Conservation (phyloP, 2,888 invertebrate species). For the Julus scandinavius region DNA sequence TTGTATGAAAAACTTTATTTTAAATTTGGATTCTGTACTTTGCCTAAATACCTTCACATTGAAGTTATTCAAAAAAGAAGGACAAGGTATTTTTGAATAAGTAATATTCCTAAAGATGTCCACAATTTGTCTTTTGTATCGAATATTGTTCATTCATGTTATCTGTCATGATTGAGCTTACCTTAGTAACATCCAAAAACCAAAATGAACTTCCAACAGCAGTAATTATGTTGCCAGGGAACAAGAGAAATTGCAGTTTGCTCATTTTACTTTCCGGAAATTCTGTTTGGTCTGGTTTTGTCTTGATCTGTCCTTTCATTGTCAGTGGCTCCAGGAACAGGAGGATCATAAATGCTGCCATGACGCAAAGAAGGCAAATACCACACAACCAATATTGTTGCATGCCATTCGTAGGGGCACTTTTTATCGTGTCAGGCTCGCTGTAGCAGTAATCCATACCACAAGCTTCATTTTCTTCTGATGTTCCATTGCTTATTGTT, state of each 20-base stretch:
- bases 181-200: slow-evolving; percentile 46
- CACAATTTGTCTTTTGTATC: background rate
- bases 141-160: background rate
- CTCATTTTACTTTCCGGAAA: background rate
- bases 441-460: slow-evolving; percentile 41
- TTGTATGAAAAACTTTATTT: background rate
- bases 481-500: slow-evolving; percentile 24
- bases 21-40: too few relatives aligned
- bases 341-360: slow-evolving; percentile 35
- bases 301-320: background rate
- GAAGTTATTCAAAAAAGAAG: too few relatives aligned
- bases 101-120: background rate
- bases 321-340: slow-evolving; percentile 49
- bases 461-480: background rate
- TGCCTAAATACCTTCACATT: too few relatives aligned
- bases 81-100: too few relatives aligned
- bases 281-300: background rate
- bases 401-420: background rate
- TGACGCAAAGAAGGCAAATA: slow-evolving; percentile 35
- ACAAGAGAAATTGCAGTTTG: slow-evolving; percentile 43
- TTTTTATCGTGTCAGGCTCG: background rate
- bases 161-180: background rate
- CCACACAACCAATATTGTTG: slow-evolving; percentile 48
- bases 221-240: slow-evolving; percentile 48
- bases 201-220: slow-evolving; percentile 48